Base-by-base conservation (phyloP, 2,113 vertebrate species). In the Propithecus coquereli region DNA sequence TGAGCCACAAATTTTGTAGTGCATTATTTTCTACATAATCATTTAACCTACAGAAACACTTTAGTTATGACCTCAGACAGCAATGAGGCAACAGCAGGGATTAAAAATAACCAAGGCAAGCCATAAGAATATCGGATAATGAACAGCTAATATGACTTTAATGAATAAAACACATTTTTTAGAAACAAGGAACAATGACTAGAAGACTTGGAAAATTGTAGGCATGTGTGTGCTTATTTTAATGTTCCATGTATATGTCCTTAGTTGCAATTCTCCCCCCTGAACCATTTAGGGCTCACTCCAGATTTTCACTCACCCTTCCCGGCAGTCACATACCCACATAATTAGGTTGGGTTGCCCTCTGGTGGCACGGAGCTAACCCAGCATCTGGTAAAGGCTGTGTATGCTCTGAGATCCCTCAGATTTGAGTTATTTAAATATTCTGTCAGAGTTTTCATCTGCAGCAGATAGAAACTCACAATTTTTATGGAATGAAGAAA, bases 281-380 rank as follows among this genome's bases (percentile, higher is more conserved):
- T 61, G 25, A 68, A 43, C 18, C 7, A 27, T 50, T 59, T 37
- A 34, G 6, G 34, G 45, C 17, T 93, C 66, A 17, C 9, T 74
- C 17, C 61, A 40, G 20, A 77, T 43, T 54, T 23, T 59, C 18
- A 76, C 18, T 57, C 34, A 13, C 9, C 40, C 13, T 59, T 82
- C 27, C 25, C 6, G 11, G 40, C 25, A 25, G 0, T 23, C 50
- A 37, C 54, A 18, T 18, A 2, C 12, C 6, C 30, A 3, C 47
- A 86, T 82, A 54, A 16, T 86, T 97, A 91, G 98, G 92, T 95
- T 95, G 97, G 90, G 85, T 14, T 66, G 98, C 98, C 98, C 98
- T 90, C 98, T 99, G 95, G 95, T 97, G 98, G 98, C 83, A 2
- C 0, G 11, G 4, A 88, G 52, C 11, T 74, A 80, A 47, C 20